Evolutionary conservation across 1,140 invertebrate genomes (phyloP).

Genomic region (Tetraneura akinire): DNA sequence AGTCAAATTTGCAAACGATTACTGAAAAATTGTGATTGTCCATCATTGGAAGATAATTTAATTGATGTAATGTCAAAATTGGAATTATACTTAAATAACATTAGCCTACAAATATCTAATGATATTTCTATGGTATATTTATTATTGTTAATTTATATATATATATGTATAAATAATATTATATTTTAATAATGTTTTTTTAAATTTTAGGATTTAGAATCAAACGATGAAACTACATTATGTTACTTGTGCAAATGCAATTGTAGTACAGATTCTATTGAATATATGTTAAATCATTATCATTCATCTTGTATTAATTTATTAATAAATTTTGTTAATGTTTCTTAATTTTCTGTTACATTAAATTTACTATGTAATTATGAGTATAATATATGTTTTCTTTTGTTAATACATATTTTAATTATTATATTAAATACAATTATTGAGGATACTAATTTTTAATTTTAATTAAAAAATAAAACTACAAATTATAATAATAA

Average conservation of each 20-base stretch:
- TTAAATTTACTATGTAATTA: too few species aligned
- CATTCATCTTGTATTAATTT: conserved; percentile 49
- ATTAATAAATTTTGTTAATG: conserved; percentile 39
- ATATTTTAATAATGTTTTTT: not conserved
- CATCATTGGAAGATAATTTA: conserved; percentile 28
- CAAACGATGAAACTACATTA: not conserved
- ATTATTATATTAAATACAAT: not conserved
- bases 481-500: not conserved
- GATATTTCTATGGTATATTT: conserved; percentile 22
- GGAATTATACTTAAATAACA: conserved; percentile 17
- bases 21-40: conserved; percentile 17
- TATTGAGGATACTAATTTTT: not conserved
- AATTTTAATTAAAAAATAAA: not conserved
- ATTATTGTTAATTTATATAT: too few species aligned
- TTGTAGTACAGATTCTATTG: conserved; percentile 19
- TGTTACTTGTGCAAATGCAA: conserved; percentile 46
- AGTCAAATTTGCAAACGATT: conserved; percentile 40
- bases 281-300: conserved; percentile 24
- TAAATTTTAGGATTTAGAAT: conserved; percentile 2
- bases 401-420: not conserved
- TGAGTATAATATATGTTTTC: not conserved
- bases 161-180: too few species aligned
- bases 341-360: conserved; percentile 16
- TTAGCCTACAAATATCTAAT: not conserved
- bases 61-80: conserved; percentile 3